These are phyloP conservation scores for Micromesistius poutassou DNA, from an alignment of 2,797 vertebrate species.

Conservation along the genomic window DNA sequence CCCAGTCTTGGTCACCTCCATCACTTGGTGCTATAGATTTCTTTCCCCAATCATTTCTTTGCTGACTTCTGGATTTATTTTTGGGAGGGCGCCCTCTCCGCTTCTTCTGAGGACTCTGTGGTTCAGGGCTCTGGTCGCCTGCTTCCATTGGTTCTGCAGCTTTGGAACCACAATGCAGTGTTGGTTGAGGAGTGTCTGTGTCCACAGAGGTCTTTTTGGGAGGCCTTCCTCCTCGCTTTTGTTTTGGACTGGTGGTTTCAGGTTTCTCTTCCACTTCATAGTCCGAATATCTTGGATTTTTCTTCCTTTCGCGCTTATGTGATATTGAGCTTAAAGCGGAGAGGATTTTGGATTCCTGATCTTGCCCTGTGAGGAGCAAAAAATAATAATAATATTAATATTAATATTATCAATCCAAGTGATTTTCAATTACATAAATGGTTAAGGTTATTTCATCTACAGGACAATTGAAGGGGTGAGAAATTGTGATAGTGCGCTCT, in stretches of 20 bases:
- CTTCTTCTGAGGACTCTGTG: background rate
- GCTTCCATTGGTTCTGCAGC: background rate
- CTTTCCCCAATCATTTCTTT: background rate
- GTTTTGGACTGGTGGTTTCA: background rate
- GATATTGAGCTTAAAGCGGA: constrained; percentile 22
- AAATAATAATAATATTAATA: background rate
- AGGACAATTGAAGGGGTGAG: background rate
- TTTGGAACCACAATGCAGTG: constrained; percentile 4
- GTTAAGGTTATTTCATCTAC: background rate
- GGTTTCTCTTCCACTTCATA: constrained; percentile 31
- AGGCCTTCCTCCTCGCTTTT: background rate
- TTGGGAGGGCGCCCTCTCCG: background rate
- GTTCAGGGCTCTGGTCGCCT: background rate
- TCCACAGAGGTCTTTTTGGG: background rate
- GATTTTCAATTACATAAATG: background rate
- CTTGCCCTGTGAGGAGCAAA: constrained; percentile 30
- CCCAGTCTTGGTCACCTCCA: background rate
- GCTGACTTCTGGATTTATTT: background rate
- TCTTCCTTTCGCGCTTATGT: constrained; percentile 51
- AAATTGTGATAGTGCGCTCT: background rate
- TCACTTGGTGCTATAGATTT: background rate
- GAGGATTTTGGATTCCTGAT: constrained; percentile 8
- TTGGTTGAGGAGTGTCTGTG: constrained; percentile 10
- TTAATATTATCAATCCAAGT: background rate
- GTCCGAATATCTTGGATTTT: constrained; percentile 52